phyloP scores from a whole-genome alignment of 2,888 invertebrate genomes.

The Cyaniris semiargus region DNA sequence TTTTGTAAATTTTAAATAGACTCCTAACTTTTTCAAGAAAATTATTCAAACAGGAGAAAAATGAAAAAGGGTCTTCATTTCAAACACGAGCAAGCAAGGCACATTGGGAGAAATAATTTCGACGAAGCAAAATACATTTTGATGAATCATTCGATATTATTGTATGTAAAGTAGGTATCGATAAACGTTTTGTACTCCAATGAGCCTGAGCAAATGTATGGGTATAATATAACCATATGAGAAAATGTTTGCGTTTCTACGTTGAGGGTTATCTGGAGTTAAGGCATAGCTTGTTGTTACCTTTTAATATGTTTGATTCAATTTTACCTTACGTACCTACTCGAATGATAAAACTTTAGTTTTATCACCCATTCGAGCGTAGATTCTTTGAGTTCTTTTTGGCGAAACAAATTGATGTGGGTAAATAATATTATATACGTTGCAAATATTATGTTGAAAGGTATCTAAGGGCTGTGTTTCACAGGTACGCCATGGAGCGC shows the following conservation, averaged over 20 bases:
- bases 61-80: background rate
- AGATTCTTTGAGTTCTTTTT: too few relatives aligned
- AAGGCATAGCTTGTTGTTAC: background rate
- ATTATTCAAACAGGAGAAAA: background rate
- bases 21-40: background rate
- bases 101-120: background rate
- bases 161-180: constrained; percentile 13
- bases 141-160: constrained; percentile 10
- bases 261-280: background rate
- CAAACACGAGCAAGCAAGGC: background rate
- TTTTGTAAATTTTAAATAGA: too few relatives aligned
- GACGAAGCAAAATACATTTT: background rate
- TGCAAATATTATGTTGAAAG: too few relatives aligned
- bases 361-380: too few relatives aligned
- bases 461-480: too few relatives aligned
- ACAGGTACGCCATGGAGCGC: too few relatives aligned
- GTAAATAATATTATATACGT: too few relatives aligned
- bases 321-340: too few relatives aligned
- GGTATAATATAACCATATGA: background rate
- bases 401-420: too few relatives aligned
- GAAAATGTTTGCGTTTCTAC: background rate
- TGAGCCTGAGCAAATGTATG: constrained; percentile 1
- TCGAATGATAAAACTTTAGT: too few relatives aligned
- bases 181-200: constrained; percentile 16
- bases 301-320: background rate